Conservation (phyloP, 2,888 invertebrate genomes). For the Lepidochitona cinerea region DNA sequence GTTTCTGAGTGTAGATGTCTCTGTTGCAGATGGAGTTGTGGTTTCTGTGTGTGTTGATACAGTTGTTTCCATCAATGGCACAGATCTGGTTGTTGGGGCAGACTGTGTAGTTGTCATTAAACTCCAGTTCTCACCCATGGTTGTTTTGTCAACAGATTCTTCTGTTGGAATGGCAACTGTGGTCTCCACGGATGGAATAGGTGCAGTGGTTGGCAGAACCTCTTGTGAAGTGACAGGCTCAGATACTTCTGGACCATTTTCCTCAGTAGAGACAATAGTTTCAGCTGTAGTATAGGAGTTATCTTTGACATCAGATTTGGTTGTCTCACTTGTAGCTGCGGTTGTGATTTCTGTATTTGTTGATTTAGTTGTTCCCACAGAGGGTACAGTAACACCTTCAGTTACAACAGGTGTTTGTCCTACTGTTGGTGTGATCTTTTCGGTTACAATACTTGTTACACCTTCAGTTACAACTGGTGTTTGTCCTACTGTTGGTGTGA, state of each 20-base stretch:
- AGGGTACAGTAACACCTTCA: too few species aligned
- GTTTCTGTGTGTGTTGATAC: background rate
- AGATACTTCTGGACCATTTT: background rate
- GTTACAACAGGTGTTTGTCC: too few species aligned
- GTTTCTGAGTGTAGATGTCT: too few species aligned
- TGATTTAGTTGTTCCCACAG: background rate
- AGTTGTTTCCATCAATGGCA: background rate
- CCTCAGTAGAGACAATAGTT: too few species aligned
- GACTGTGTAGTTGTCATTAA: background rate
- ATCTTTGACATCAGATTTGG: too few species aligned
- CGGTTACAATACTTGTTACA: background rate
- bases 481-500: background rate
- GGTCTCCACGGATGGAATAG: background rate
- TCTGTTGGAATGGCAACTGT: background rate
- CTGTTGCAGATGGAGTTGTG: background rate
- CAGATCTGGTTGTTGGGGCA: background rate
- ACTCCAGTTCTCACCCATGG: background rate
- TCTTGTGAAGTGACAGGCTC: background rate
- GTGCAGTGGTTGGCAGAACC: background rate
- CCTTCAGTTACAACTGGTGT: background rate
- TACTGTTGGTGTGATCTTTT: too few species aligned
- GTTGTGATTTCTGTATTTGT: background rate
- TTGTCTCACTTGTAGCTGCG: background rate
- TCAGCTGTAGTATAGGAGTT: too few species aligned
- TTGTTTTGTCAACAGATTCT: background rate